These are phyloP conservation scores for Aphis gossypii DNA, from an alignment of 1,140 invertebrate species.

Conservation along the genomic window DNA sequence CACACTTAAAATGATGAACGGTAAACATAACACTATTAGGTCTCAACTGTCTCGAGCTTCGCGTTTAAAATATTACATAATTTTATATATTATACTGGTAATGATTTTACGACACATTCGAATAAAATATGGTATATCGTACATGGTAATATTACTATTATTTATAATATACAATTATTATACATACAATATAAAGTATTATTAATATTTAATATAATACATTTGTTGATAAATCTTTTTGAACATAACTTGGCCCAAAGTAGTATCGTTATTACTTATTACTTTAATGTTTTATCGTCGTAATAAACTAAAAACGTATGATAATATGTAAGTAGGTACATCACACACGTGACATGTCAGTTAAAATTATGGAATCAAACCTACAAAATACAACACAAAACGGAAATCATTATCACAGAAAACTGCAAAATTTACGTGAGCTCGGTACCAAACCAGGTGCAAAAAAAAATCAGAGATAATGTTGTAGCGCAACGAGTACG, in stretches of 20 bases:
- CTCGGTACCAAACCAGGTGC: not conserved
- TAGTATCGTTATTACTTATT: not conserved
- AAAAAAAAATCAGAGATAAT: not conserved
- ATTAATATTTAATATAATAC: too few relatives aligned
- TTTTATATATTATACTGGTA: too few relatives aligned
- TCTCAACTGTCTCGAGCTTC: not conserved
- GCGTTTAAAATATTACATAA: not conserved
- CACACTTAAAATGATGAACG: not conserved
- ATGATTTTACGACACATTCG: not conserved
- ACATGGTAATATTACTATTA: too few relatives aligned
- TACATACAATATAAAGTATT: too few relatives aligned
- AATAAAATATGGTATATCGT: not conserved
- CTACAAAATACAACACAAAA: not conserved
- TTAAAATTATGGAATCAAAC: not conserved
- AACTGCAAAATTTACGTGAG: not conserved
- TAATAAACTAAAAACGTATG: not conserved
- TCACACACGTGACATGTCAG: not conserved
- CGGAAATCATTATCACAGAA: not conserved
- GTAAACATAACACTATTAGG: not conserved
- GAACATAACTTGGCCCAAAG: too few relatives aligned
- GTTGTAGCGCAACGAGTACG: not conserved
- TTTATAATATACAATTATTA: too few relatives aligned
- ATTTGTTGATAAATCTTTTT: too few relatives aligned
- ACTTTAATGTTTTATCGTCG: not conserved
- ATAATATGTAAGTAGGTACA: not conserved